Base-by-base conservation (phyloP, 2,797 vertebrate species). In the Oophaga sylvatica region DNA sequence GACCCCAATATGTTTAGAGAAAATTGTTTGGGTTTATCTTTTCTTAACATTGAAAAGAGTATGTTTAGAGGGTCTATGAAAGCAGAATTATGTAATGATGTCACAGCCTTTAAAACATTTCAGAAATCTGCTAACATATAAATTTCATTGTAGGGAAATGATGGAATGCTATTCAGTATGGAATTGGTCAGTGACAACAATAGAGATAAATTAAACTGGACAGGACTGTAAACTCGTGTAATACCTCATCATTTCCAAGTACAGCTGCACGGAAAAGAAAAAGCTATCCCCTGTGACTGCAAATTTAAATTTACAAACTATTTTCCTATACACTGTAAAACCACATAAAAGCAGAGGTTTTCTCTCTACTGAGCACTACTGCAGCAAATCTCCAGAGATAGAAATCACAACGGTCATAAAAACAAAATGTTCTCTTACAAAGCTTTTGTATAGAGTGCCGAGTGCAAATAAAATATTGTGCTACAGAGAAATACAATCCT, bases 391-490 rank as follows among this genome's bases (percentile, higher is more conserved):
- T 83, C 82, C 11, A 22, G 67, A 83, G 82, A 83, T 73, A 71
- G 82, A 73, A 83, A 83, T 75, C 82, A 83, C 48, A 68, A 83
- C 19, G 12, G 53, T 17, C 29, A 83, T 73, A 83, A 83, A 83
- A 83, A 83, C 82, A 83, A 75, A 83, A 83, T 83, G 26, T 83
- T 83, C 73, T 60, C 82, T 73, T 73, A 73, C 82, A 71, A 71
- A 83, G 82, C 82, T 31, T 71, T 73, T 63, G 71, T 83, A 71
- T 71, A 83, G 31, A 35, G 5, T 71, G 26, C 67, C 16, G 19
- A 73, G 45, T 31, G 19, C 10, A 83, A 75, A 83, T 73, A 83
- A 73, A 83, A 83, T 83, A 83, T 59, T 41, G 53, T 26, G 29
- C 67, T 59, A 29, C 68, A 13, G 29, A 73, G 56, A 70, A 73